Percentiles rank a stretch among this genome's conserved stretches.
Evolutionary conservation across 2,888 invertebrate genomes (phyloP).

Genomic region (Chloroclystis v-ata): DNA sequence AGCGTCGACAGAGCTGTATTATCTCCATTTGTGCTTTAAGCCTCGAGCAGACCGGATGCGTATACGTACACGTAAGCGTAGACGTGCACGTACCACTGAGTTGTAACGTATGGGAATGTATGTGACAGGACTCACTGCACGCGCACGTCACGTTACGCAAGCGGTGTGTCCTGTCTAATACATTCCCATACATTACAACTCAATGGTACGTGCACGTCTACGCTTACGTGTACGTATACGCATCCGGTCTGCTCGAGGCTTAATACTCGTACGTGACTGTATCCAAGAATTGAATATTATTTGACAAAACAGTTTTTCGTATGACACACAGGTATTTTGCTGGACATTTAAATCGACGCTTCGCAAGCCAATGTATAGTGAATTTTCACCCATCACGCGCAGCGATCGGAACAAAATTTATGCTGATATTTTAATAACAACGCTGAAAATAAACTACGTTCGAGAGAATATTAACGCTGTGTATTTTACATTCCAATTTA

Average conservation of each 20-base stretch:
- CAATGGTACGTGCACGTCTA: too few species aligned
- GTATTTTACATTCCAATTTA: background rate
- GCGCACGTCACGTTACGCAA: too few species aligned
- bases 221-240: too few species aligned
- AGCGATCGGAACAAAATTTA: conserved; percentile 23
- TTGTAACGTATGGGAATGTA: too few species aligned
- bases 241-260: too few species aligned
- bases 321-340: conserved; percentile 39
- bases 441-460: conserved; percentile 18
- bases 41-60: too few species aligned
- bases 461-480: conserved; percentile 6
- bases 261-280: conserved; percentile 41
- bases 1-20: conserved; percentile 21
- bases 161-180: too few species aligned
- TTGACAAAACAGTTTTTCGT: conserved; percentile 35
- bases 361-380: conserved; percentile 39
- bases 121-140: too few species aligned
- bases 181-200: too few species aligned
- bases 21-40: conserved; percentile 30
- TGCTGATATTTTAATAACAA: conserved; percentile 21
- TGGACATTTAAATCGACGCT: conserved; percentile 37
- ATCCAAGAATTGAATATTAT: conserved; percentile 40
- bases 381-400: conserved; percentile 28
- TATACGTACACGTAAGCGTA: too few species aligned
- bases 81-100: too few species aligned